Evolutionary conservation across 2,113 vertebrate species (phyloP).

Genomic region (Gallinago media): DNA sequence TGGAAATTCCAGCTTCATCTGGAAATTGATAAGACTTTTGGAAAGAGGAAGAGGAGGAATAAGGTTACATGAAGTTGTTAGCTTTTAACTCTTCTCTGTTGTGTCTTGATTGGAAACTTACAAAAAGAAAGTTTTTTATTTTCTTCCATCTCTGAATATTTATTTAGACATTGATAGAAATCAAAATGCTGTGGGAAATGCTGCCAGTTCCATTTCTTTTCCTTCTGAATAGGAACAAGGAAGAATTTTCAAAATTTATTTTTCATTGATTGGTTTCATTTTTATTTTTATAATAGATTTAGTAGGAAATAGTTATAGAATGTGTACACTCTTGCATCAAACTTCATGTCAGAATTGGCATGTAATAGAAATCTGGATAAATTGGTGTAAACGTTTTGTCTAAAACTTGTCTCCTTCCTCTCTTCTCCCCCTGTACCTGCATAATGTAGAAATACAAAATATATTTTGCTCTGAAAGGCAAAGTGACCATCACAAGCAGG

Average conservation of each 20-base stretch:
- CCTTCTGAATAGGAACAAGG: background rate
- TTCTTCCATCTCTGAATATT: background rate
- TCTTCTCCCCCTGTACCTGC: background rate
- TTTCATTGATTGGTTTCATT: background rate
- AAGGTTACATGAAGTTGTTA: background rate
- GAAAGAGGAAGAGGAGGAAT: background rate
- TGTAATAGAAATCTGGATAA: background rate
- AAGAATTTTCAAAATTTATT: background rate
- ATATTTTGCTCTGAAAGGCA: background rate
- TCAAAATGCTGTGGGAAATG: background rate
- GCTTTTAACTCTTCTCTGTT: background rate
- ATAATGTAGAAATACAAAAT: background rate
- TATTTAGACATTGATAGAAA: background rate
- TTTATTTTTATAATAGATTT: background rate
- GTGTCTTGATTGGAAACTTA: background rate
- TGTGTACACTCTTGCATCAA: background rate
- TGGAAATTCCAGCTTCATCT: constrained; percentile 73
- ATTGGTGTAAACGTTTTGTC: background rate
- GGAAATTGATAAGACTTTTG: constrained; percentile 67
- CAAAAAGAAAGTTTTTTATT: background rate
- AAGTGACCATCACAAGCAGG: background rate
- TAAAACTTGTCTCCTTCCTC: background rate
- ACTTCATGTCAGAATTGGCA: background rate
- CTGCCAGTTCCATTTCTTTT: background rate
- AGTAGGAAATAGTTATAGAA: background rate